Evolutionary conservation across 1,140 invertebrate species (phyloP), one percentile per base, ranked within the genome.

Genomic region (Metaphire vulgaris): DNA sequence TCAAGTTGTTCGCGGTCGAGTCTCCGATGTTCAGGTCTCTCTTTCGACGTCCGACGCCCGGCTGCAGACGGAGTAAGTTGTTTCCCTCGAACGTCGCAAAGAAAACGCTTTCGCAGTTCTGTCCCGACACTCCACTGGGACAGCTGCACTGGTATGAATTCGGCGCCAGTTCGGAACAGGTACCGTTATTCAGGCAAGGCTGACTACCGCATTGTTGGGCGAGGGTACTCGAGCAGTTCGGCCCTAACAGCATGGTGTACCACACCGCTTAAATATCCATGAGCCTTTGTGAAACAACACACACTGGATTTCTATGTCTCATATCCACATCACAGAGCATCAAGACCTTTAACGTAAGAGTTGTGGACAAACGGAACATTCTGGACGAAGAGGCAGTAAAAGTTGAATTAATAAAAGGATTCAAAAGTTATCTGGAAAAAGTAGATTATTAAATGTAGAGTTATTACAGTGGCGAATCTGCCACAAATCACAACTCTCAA

Each of bases 81-180:
- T 64, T 70, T 2, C 75, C 78, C 32, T 56, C 71, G 73, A 79
- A 79, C 16, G 78, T 77, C 31, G 78, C 78, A 21, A 32, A 34
- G 1, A n/a, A 16, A 2, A 77, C 97, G 76, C 93, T 90, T 80
- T 98, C 93, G 82, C 96, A 99, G 30, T 94, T 89, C 88, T 97
- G 97, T 16, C 96, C 96, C 28, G 92, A 92, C 80, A 74, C 65
- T 66, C 76, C 76, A 71, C n/a, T 29, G 65, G 28, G 34, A 77
- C 76, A 77, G 15, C n/a, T 64, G 30, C 76, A 77, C 29, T 26
- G 12, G 70, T 65, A 74, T 0, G 70, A 28, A 26, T 26, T 34
- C 31, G 34, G 69, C 2, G 28, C 16, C 30, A 2, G 14, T 65
- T 72, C 70, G 2, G 68, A 14, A 41, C 76, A 77, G 26, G 28